These are phyloP conservation scores for Hypolimnas misippus DNA, from an alignment of 2,888 invertebrate genomes.

Conservation along the genomic window DNA sequence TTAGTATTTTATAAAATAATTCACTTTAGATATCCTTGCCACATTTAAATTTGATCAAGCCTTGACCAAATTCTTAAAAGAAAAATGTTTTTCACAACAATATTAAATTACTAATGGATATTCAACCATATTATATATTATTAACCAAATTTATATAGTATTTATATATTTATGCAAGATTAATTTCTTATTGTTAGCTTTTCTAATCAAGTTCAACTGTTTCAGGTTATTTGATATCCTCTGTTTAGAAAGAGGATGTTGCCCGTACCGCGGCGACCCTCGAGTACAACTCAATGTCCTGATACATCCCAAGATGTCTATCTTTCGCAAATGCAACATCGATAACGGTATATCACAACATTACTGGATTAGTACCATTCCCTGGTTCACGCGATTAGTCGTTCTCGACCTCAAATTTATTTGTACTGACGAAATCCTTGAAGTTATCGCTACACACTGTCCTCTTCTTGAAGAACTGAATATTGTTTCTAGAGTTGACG, in stretches of 20 bases:
- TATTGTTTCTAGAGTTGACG: slow-evolving; percentile 77
- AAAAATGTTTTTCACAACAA: too few species aligned
- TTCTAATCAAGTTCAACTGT: slow-evolving; percentile 43
- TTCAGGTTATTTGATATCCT: slow-evolving; percentile 81
- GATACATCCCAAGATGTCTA: slow-evolving; percentile 73
- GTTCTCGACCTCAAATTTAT: slow-evolving; percentile 78
- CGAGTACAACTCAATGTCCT: slow-evolving; percentile 72
- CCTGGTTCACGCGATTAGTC: slow-evolving; percentile 65
- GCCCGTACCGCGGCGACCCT: slow-evolving; percentile 72
- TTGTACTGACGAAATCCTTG: slow-evolving; percentile 79
- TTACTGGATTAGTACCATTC: slow-evolving; percentile 72
- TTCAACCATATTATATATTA: too few species aligned
- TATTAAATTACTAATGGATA: too few species aligned
- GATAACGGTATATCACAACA: slow-evolving; percentile 72
- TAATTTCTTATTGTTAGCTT: too few species aligned
- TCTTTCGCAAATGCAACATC: slow-evolving; percentile 76
- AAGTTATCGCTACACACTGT: slow-evolving; percentile 69
- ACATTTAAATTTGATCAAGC: too few species aligned
- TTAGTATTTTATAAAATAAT: too few species aligned
- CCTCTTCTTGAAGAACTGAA: slow-evolving; percentile 74
- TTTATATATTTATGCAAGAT: neutral
- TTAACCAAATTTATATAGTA: too few species aligned
- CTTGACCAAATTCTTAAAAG: too few species aligned
- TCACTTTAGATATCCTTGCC: too few species aligned
- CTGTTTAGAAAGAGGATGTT: slow-evolving; percentile 76